A percentile compares a stretch with the other conserved stretches of the same genome.
These are phyloP conservation scores for Megaleporinus macrocephalus DNA, from an alignment of 2,113 vertebrate species.

Conservation along the genomic window DNA sequence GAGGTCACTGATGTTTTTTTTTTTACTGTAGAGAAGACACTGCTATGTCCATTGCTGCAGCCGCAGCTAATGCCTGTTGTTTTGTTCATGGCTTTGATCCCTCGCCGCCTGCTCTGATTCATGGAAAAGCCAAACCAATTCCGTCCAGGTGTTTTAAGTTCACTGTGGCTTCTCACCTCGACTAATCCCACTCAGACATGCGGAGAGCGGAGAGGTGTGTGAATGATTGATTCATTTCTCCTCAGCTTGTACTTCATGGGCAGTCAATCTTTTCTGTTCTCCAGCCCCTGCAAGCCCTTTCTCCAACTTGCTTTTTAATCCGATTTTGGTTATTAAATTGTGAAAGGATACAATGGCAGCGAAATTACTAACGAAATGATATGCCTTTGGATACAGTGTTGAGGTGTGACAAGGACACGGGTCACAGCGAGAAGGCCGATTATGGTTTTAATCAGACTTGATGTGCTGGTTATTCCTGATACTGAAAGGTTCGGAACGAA, in stretches of 20 bases:
- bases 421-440: not conserved
- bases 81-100: slow-evolving; percentile 28
- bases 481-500: too few relatives aligned
- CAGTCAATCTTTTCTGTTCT: slow-evolving; percentile 9
- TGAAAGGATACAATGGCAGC: slow-evolving; percentile 38
- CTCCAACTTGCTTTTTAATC: slow-evolving; percentile 49
- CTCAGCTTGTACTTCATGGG: slow-evolving; percentile 13
- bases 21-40: not conserved
- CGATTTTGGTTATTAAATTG: slow-evolving; percentile 40
- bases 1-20: slow-evolving; percentile 10
- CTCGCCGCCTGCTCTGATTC: not conserved
- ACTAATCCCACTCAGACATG: slow-evolving; percentile 54
- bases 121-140: slow-evolving; percentile 28
- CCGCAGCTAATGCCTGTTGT: slow-evolving; percentile 25
- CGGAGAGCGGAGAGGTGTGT: slow-evolving; percentile 31
- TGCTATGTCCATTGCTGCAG: not conserved
- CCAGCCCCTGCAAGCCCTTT: not conserved
- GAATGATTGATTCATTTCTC: slow-evolving; percentile 63
- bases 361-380: not conserved
- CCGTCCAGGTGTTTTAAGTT: slow-evolving; percentile 29
- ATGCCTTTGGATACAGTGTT: not conserved
- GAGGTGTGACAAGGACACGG: not conserved
- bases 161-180: slow-evolving; percentile 12
- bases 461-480: not conserved
- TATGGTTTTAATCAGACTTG: slow-evolving; percentile 11